Percentiles rank a stretch among this genome's conserved stretches.
Conservation (phyloP, 2,888 invertebrate species). For the Odontocerum albicorne region DNA sequence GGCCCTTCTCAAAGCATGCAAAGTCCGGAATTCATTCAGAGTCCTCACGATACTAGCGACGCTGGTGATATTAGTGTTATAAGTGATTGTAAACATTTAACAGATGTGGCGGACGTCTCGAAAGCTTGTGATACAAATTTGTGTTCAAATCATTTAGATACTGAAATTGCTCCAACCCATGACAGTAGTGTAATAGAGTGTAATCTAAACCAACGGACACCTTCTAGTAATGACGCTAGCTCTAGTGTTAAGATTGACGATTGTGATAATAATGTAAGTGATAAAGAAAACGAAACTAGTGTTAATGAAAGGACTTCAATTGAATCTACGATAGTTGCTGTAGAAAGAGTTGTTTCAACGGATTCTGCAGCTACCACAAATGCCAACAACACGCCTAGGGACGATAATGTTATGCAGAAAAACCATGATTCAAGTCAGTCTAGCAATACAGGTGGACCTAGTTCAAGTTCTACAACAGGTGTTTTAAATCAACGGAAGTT, state of each 20-base stretch:
- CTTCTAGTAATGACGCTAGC: constrained; percentile 33
- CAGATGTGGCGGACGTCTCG: constrained; percentile 26
- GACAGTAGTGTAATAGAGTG: constrained; percentile 2
- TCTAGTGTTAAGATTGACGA: constrained; percentile 32
- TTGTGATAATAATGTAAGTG: constrained; percentile 39
- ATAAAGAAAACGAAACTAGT: constrained; percentile 6
- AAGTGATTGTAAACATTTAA: constrained; percentile 31
- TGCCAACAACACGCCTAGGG: no score
- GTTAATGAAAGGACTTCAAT: background rate
- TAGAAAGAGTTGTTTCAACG: background rate
- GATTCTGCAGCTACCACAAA: background rate
- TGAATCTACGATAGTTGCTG: constrained; percentile 1
- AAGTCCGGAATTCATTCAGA: constrained; percentile 29
- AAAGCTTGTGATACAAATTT: constrained; percentile 29
- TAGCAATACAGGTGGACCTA: background rate
- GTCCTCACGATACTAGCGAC: background rate
- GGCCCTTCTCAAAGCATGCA: constrained; percentile 44
- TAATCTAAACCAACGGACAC: constrained; percentile 36
- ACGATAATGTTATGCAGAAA: no score
- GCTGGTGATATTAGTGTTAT: constrained; percentile 32
- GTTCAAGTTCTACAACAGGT: constrained; percentile 6
- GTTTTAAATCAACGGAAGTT: constrained; percentile 32
- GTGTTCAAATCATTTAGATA: constrained; percentile 18
- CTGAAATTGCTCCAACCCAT: background rate
- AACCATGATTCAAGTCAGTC: no score